These are phyloP conservation scores for Xerus inauris DNA, from an alignment of 2,113 vertebrate genomes.

Conservation along the genomic window DNA sequence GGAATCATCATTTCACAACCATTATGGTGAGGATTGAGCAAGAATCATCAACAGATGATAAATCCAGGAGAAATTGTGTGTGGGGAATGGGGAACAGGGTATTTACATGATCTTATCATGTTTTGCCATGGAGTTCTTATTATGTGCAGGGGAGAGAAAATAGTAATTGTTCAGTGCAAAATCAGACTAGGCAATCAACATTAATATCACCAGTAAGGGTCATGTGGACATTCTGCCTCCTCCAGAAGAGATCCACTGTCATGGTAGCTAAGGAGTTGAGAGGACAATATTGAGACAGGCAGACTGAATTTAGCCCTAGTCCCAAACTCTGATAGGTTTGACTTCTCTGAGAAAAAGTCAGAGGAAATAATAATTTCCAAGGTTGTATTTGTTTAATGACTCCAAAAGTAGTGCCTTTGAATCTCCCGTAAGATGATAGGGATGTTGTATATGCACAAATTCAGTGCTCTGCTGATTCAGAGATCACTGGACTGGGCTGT, in stretches of 20 bases:
- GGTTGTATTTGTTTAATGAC: background rate
- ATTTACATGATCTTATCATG: background rate
- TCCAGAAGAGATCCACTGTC: background rate
- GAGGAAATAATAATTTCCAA: background rate
- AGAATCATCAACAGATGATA: background rate
- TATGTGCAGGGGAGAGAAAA: background rate
- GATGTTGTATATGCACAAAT: background rate
- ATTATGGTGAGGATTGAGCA: background rate
- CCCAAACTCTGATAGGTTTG: background rate
- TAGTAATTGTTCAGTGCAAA: background rate
- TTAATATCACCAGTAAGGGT: background rate
- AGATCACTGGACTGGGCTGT: background rate
- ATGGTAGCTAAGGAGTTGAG: background rate
- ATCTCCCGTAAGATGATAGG: background rate
- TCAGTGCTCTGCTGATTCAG: background rate
- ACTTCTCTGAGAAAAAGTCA: background rate
- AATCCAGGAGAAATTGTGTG: background rate
- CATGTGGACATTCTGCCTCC: too few species aligned
- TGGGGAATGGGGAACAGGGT: background rate
- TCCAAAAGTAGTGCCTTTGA: background rate
- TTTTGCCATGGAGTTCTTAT: background rate
- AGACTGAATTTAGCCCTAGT: background rate
- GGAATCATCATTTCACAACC: background rate
- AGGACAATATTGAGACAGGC: background rate
- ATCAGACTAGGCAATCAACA: background rate